A percentile compares a stretch with the other conserved stretches of the same genome.
Conservation (phyloP, 2,797 vertebrate genomes). For the Sebastes miniatus region DNA sequence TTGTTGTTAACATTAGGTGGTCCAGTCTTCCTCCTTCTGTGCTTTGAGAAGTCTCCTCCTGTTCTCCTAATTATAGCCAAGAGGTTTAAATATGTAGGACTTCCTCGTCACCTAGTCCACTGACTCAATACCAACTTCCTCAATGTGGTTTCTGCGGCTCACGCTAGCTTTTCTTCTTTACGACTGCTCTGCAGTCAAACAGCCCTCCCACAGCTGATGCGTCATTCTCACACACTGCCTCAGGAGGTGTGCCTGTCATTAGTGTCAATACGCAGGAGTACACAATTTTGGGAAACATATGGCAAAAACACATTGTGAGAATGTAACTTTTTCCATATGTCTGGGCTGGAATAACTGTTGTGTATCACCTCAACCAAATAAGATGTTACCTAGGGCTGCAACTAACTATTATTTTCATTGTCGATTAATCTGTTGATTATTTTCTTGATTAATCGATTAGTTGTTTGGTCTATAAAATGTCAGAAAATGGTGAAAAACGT, state of each 20-base stretch:
- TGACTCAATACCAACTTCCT: slow-evolving; percentile 62
- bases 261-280: neutral
- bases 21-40: neutral
- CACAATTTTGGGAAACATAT: slow-evolving; percentile 2
- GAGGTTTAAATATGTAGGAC: neutral
- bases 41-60: slow-evolving; percentile 1
- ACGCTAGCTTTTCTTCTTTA: slow-evolving; percentile 20
- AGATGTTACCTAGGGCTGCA: neutral
- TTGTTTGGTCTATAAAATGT: no score
- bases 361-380: neutral
- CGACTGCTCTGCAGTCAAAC: neutral
- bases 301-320: neutral
- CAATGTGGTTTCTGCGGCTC: neutral
- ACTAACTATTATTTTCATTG: neutral
- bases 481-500: no score
- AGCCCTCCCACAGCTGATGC: slow-evolving; percentile 14
- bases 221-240: slow-evolving; percentile 37
- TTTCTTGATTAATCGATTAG: neutral
- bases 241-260: slow-evolving; percentile 3
- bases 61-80: slow-evolving; percentile 41
- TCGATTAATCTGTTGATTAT: neutral
- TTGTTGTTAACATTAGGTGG: slow-evolving; percentile 6
- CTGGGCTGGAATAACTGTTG: neutral
- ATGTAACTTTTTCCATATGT: neutral
- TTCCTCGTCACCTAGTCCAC: slow-evolving; percentile 27